Conservation (phyloP, 2,113 vertebrate genomes). For the Caranx ignobilis region DNA sequence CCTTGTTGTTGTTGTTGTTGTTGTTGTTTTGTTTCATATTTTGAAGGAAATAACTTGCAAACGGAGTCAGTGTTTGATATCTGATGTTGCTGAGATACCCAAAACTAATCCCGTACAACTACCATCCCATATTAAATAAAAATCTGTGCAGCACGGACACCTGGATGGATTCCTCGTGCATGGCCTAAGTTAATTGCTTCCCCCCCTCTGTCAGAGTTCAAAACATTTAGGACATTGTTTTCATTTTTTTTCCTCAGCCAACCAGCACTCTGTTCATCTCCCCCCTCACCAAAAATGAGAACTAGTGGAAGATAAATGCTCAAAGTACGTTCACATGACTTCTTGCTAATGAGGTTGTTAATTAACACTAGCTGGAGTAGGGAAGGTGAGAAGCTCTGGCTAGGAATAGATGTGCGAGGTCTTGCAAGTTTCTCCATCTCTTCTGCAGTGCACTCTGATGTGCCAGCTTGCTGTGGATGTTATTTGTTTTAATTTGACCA, state of each 20-base stretch:
- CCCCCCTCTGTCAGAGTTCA: conserved; percentile 45
- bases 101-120: conserved; percentile 57
- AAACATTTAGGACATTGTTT: conserved; percentile 67
- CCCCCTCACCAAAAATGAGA: conserved; percentile 52
- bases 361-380: conserved; percentile 81
- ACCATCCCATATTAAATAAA: conserved; percentile 60
- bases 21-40: conserved; percentile 59
- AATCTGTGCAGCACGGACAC: conserved; percentile 46
- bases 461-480: conserved; percentile 36
- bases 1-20: conserved; percentile 18
- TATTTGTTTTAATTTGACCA: conserved; percentile 40
- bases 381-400: conserved; percentile 80
- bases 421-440: conserved; percentile 66
- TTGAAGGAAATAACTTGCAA: conserved; percentile 45
- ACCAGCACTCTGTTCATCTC: conserved; percentile 31
- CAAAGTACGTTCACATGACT: conserved; percentile 67
- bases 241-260: conserved; percentile 50
- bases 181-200: conserved; percentile 68
- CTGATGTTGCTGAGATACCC: conserved; percentile 51
- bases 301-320: conserved; percentile 64
- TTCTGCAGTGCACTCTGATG: conserved; percentile 32
- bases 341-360: conserved; percentile 78
- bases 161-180: conserved; percentile 54
- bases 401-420: conserved; percentile 83
- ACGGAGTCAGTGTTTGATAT: conserved; percentile 49